phyloP scores from a whole-genome alignment of 2,888 invertebrate species.

The Blastobasis lacticolella region DNA sequence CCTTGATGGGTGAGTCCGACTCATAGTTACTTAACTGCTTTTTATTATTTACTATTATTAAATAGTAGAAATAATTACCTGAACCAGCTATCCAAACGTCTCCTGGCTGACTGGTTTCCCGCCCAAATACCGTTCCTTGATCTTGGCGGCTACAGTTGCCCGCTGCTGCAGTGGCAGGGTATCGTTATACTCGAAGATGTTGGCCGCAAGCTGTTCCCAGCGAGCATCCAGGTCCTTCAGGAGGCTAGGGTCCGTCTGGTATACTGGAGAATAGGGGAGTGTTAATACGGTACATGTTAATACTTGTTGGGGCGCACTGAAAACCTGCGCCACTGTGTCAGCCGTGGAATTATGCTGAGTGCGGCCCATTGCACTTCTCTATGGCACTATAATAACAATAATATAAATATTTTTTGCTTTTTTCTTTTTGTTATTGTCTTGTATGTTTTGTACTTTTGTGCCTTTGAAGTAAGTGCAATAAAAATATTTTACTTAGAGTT shows the following conservation, averaged over 20 bases:
- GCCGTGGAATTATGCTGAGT: neutral
- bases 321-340: neutral
- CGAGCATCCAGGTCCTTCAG: slow-evolving; percentile 68
- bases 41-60: too few species aligned
- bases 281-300: too few species aligned
- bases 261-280: slow-evolving; percentile 22
- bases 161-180: slow-evolving; percentile 64
- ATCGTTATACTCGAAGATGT: slow-evolving; percentile 77
- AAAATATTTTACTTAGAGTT: too few species aligned
- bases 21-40: too few species aligned
- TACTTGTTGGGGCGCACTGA: neutral
- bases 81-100: slow-evolving; percentile 51
- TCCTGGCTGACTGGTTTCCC: slow-evolving; percentile 62
- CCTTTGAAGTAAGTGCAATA: too few species aligned
- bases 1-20: too few species aligned
- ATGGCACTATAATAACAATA: too few species aligned
- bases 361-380: too few species aligned
- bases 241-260: slow-evolving; percentile 46
- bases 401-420: too few species aligned
- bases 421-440: too few species aligned
- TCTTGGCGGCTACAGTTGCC: slow-evolving; percentile 58
- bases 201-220: slow-evolving; percentile 76
- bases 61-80: slow-evolving; percentile 27
- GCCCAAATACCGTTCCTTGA: slow-evolving; percentile 72
- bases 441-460: too few species aligned